Conservation (phyloP, 2,113 vertebrate species). For the Toxotes jaculatrix region DNA sequence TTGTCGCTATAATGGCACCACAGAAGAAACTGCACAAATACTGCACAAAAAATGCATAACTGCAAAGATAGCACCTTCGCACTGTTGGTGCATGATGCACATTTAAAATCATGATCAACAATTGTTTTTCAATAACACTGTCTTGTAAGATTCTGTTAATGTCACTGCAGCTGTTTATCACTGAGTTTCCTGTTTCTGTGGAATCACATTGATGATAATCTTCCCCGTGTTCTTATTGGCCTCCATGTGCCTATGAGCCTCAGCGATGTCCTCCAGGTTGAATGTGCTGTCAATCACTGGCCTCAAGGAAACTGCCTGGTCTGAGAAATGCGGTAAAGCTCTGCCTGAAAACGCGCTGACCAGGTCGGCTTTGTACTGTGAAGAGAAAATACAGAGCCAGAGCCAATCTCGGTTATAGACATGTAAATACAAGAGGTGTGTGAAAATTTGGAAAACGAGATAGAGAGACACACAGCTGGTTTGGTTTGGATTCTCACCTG, state of each 20-base stretch:
- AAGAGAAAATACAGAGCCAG: background rate
- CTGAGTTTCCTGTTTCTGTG: slow-evolving; percentile 15
- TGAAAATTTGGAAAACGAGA: background rate
- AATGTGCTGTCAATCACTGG: slow-evolving; percentile 85
- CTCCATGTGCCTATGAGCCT: slow-evolving; percentile 87
- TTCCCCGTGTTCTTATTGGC: slow-evolving; percentile 88
- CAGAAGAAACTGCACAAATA: background rate
- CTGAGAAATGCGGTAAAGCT: slow-evolving; percentile 84
- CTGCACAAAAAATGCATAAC: too few relatives aligned
- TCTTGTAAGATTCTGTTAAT: background rate
- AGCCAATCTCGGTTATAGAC: background rate
- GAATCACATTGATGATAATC: slow-evolving; percentile 82
- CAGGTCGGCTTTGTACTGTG: slow-evolving; percentile 88
- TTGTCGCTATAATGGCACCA: too few relatives aligned
- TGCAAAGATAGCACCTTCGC: too few relatives aligned
- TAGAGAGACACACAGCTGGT: background rate
- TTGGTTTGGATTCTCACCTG: slow-evolving; percentile 74
- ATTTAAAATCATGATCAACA: too few relatives aligned
- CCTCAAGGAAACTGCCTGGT: slow-evolving; percentile 60
- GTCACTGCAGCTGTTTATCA: background rate
- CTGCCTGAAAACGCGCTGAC: slow-evolving; percentile 82
- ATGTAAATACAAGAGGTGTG: background rate
- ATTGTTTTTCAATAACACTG: background rate
- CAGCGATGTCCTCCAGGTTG: slow-evolving; percentile 78
- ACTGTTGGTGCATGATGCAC: too few relatives aligned